Base-by-base conservation (phyloP, 2,888 invertebrate species). In the Carterocephalus palaemon region DNA sequence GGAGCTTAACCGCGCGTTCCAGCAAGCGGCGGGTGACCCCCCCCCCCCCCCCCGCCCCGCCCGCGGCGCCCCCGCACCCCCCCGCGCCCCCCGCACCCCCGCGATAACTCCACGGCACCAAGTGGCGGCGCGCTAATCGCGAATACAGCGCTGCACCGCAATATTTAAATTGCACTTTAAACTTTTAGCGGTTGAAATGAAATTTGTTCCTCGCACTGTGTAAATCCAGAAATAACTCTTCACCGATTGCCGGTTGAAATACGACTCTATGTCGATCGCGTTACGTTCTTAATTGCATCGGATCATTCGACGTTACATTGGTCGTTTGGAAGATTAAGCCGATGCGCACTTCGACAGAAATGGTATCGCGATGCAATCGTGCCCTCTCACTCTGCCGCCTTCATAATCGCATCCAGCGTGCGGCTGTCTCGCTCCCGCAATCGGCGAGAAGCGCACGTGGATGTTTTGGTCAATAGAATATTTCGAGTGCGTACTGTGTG, bases 101-200 rank as follows among this genome's bases (percentile, higher is more conserved):
- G 31, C 29, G 37, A 29, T 37, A 45, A 28, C 38, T 22, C 28
- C 45, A 51, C 59, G 57, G 55, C 57, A 36, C 26, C 46, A 43
- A 42, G 51, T 46, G 48, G 43, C 51, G 41, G 48, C 46, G 46
- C 45, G 34, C 50, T 53, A 59, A 63, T 60, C 60, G 57, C 58
- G 61, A 62, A 57, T 56, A 60, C 59, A 59, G 56, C 54, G 47
- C 49, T 46, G 54, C 57, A 57, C 57, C 61, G 65, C 70, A 64
- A 61, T 74, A 70, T 75, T 80, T 71, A 72, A 73, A 70, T 71
- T 76, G 73, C 74, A 77, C 75, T 82, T 70, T 73, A 75, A 75
- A 78, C 71, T 75, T 76, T 72, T 64, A 67, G 68, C 64, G 64
- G 75, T 73, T 76, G 61, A 75, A 77, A 80, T 78, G 72, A 81